A percentile compares a stretch with the other conserved stretches of the same genome.
phyloP scores from a whole-genome alignment of 2,797 vertebrate species.

The Takifugu ocellatus region DNA sequence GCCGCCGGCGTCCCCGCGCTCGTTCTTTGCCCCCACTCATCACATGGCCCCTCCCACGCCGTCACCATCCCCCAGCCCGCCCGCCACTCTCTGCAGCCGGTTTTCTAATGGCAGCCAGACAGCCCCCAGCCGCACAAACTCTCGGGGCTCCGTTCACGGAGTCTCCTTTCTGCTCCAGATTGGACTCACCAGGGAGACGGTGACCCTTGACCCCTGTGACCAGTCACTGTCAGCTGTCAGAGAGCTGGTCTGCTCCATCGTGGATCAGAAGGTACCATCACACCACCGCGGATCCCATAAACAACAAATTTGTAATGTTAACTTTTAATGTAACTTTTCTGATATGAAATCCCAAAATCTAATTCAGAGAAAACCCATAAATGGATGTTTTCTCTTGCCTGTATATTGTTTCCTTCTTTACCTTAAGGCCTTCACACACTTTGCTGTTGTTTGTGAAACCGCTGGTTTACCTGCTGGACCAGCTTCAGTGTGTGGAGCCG shows the following conservation, averaged over 20 bases:
- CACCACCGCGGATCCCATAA: background rate
- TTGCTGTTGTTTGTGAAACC: background rate
- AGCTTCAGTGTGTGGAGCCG: background rate
- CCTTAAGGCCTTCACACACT: background rate
- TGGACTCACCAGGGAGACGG: conserved; percentile 87
- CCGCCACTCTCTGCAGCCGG: conserved; percentile 76
- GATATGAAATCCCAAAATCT: no score
- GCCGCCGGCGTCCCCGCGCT: conserved; percentile 78
- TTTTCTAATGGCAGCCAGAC: conserved; percentile 85
- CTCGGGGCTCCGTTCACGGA: conserved; percentile 82
- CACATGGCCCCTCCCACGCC: conserved; percentile 52
- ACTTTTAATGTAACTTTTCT: no score
- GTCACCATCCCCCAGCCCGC: conserved; percentile 83
- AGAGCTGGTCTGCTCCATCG: conserved; percentile 88
- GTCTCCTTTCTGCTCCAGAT: conserved; percentile 91
- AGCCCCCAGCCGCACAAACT: conserved; percentile 81
- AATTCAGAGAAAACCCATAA: background rate
- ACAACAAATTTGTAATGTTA: no score
- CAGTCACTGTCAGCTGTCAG: conserved; percentile 83
- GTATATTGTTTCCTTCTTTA: background rate
- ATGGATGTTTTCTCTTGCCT: background rate
- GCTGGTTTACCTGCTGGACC: background rate
- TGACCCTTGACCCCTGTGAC: conserved; percentile 85
- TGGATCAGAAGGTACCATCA: conserved; percentile 87
- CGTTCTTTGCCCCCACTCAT: conserved; percentile 60